phyloP scores from a whole-genome alignment of 2,113 vertebrate genomes.

The Lasiurus borealis region DNA sequence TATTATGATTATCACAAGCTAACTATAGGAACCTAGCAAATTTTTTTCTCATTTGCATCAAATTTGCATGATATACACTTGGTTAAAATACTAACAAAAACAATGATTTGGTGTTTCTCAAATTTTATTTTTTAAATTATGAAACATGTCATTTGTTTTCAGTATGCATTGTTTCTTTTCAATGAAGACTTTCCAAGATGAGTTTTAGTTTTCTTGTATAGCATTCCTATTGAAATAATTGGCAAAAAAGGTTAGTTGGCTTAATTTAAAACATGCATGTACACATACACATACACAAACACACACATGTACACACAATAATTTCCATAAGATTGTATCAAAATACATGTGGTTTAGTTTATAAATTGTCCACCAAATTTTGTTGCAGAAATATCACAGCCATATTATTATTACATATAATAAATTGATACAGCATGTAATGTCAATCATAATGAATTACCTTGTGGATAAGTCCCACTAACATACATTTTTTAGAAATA shows the following conservation, averaged over 20 bases:
- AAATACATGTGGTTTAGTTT: conserved; percentile 1
- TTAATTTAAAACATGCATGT: background rate
- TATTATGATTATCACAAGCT: background rate
- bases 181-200: conserved; percentile 46
- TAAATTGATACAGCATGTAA: background rate
- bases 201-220: conserved; percentile 10
- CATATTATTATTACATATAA: background rate
- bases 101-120: background rate
- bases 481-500: conserved; percentile 52
- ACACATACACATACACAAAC: background rate
- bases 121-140: conserved; percentile 41
- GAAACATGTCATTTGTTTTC: background rate
- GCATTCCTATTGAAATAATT: background rate
- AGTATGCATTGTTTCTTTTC: background rate
- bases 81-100: conserved; percentile 36
- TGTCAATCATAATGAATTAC: background rate
- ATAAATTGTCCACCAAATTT: conserved; percentile 14
- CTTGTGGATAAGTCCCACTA: background rate
- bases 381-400: background rate
- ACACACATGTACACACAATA: background rate
- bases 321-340: background rate
- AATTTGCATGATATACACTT: background rate
- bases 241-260: background rate
- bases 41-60: background rate
- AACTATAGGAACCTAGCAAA: conserved; percentile 25